A percentile compares a stretch with the other conserved stretches of the same genome.
Evolutionary conservation across 2,113 vertebrate genomes (phyloP).

Genomic region (Motacilla alba): DNA sequence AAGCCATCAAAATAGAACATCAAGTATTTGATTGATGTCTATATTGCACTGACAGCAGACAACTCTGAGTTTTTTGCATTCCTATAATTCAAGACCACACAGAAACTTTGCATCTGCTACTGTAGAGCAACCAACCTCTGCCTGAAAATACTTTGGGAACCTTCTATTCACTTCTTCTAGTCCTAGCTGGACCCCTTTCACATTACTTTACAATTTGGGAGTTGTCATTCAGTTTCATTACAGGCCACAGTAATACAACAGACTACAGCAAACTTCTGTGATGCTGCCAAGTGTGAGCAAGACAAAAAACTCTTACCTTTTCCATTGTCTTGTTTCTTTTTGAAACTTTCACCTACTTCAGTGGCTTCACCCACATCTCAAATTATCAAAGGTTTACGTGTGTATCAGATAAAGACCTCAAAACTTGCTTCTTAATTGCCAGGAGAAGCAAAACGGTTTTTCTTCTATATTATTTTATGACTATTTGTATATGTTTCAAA

Average conservation of each 20-base stretch:
- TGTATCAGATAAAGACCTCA: neutral
- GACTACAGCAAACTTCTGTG: neutral
- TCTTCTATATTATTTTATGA: neutral
- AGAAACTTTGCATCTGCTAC: neutral
- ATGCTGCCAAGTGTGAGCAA: neutral
- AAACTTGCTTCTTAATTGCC: neutral
- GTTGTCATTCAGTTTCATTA: neutral
- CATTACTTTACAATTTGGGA: neutral
- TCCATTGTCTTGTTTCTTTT: neutral
- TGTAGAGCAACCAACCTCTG: neutral
- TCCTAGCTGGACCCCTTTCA: neutral
- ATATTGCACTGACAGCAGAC: neutral
- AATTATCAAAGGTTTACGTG: neutral
- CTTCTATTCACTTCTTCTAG: neutral
- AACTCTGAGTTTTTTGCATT: neutral
- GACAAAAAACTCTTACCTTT: neutral
- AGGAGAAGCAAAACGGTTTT: neutral
- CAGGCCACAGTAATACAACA: neutral
- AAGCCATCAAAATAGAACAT: neutral
- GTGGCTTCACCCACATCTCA: neutral
- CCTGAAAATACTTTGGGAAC: neutral
- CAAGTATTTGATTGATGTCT: neutral
- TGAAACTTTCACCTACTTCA: neutral
- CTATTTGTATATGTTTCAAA: neutral
- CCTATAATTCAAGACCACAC: neutral